These are phyloP conservation scores for Lemur catta DNA, from an alignment of 2,797 vertebrate genomes.

Conservation along the genomic window DNA sequence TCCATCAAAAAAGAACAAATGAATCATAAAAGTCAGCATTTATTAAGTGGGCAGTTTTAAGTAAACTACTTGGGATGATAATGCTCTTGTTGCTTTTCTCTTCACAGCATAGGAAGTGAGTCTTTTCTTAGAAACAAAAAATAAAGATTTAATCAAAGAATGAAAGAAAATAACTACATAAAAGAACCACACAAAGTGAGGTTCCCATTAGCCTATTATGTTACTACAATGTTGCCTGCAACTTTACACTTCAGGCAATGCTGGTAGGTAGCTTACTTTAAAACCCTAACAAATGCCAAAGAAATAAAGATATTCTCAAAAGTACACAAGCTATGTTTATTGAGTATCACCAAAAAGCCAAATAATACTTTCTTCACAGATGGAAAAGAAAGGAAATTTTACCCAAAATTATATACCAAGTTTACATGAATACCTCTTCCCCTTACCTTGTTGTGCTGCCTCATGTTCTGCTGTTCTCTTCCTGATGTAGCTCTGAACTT, in stretches of 20 bases:
- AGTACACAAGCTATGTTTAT: conserved; percentile 23
- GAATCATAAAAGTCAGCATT: neutral
- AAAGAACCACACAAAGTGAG: neutral
- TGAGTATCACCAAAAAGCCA: neutral
- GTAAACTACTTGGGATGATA: neutral
- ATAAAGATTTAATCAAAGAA: neutral
- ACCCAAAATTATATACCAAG: neutral
- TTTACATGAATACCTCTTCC: neutral
- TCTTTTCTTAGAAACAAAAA: conserved; percentile 30
- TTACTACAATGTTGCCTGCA: neutral
- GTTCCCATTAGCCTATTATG: neutral
- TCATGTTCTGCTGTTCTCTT: conserved; percentile 94
- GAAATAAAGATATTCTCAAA: conserved; percentile 25
- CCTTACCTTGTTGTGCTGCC: conserved; percentile 92
- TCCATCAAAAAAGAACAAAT: neutral
- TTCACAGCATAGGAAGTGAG: neutral
- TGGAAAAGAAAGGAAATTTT: neutral
- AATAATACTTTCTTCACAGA: neutral
- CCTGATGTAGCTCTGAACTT: conserved; percentile 94
- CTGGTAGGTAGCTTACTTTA: neutral
- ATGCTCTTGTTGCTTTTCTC: neutral
- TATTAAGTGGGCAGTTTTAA: neutral
- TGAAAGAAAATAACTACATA: neutral
- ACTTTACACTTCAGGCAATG: neutral
- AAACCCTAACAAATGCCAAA: neutral